phyloP scores from a whole-genome alignment of 1,140 invertebrate species.

The Zaprionus ghesquierei region DNA sequence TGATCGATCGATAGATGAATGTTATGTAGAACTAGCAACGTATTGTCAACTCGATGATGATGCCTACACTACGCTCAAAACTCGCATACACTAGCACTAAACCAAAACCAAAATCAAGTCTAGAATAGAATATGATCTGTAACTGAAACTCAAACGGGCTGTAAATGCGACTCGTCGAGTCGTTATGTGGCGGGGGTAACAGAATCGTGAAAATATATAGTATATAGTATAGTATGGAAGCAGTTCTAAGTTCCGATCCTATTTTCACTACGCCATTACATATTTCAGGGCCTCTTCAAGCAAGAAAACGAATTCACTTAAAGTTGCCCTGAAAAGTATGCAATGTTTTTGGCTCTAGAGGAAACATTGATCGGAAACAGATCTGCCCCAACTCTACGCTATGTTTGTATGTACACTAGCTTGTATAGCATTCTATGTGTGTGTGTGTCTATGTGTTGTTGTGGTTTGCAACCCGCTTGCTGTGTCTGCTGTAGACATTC shows the following conservation, averaged over 20 bases:
- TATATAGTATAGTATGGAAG: neutral
- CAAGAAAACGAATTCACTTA: neutral
- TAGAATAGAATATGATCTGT: neutral
- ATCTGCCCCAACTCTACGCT: neutral
- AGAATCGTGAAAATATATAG: neutral
- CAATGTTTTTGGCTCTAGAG: neutral
- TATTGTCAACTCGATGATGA: constrained; percentile 48
- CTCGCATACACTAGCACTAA: constrained; percentile 41
- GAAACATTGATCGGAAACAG: neutral
- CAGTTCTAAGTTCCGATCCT: neutral
- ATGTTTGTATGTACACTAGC: constrained; percentile 34
- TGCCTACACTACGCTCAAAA: constrained; percentile 34
- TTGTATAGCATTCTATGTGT: constrained; percentile 9
- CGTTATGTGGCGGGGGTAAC: no score
- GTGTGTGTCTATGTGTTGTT: constrained; percentile 15
- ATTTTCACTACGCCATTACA: neutral
- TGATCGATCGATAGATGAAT: neutral
- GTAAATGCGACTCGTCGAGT: neutral
- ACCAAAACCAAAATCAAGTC: constrained; percentile 7
- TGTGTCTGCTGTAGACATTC: neutral
- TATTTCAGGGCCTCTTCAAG: neutral
- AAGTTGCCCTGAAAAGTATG: neutral
- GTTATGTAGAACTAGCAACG: constrained; percentile 82
- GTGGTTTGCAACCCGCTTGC: neutral
- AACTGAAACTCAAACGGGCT: neutral